Evolutionary conservation across 2,888 invertebrate species (phyloP), one percentile per base, ranked within the genome.

Genomic region (Athetis lepigone): DNA sequence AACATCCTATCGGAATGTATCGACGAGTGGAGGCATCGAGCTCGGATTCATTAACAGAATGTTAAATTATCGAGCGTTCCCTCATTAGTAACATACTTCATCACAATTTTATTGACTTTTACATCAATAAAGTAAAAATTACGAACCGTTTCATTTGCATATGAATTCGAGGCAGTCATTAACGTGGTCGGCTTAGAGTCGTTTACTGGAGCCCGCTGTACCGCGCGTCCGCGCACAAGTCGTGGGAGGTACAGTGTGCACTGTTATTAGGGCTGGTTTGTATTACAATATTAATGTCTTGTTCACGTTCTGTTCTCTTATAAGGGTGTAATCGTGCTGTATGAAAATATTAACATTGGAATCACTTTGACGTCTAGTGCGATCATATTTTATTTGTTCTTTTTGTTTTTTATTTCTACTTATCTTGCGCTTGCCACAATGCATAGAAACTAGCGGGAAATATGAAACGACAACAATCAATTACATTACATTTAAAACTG

Each of bases 101-200:
- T 76, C 43, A 47, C 36, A 23, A 55, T 74, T 69, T 77, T 67
- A 80, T 64, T 58, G 58, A 52, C 46, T 42, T 40, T 63, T 56
- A 63, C 61, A 78, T 42, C 59, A 46, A 67, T 74, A 80, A 66
- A 70, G 52, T 67, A 57, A 49, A 78, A 68, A 66, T 71, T 77
- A 73, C 52, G 50, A 61, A 77, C 33, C 42, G 66, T 55, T 63
- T 54, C 46, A 82, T 80, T 80, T 64, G 79, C 82, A 80, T 80
- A 75, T 72, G 61, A 66, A 70, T 78, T 42, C 33, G 60, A 66
- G 57, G 25, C 42, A 56, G 59, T 65, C 57, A 77, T 77, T 75
- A 63, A 50, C 65, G 61, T 65, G 43, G 64, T 70, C 63, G 59
- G 60, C 66, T 61, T 71, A 62, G 49, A 59, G 40, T 68, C 21